Base-by-base conservation (phyloP, 23 tunicate genomes). In the Diplosoma virens region DNA sequence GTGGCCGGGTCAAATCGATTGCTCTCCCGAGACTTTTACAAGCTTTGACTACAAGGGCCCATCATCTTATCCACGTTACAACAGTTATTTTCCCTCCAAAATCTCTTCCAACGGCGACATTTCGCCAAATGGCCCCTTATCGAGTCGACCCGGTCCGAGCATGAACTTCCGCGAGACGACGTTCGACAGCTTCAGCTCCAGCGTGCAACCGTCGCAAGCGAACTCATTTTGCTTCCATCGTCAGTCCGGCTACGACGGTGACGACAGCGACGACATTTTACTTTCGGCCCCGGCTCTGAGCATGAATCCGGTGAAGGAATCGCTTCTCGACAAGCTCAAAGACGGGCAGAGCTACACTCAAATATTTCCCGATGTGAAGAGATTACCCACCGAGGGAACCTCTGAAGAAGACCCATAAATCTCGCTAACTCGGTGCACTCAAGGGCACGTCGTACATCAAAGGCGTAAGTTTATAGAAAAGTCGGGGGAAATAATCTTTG, bases 11-110 rank as follows among this genome's bases (percentile, higher is more conserved):
- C 68, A 33, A 6, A 47, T 48, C 33, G 79, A 71, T 1, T 77
- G 95, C 56, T 25, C 80, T 54, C 86, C 95, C 7, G 95, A 76
- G 20, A 34, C 79, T 22, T 87, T 87, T 37, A 71, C 74, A 47
- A 87, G 95, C 73, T 16, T 81, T 1, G 95, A 87, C 37, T 73
- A 58, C 17, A 55, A 79, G 17, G 78, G n/a, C 2, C 74, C 74
- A 2, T 35, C 74, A 11, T 34, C 21, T 26, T 4, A 55, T n/a
- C 6, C 69, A 3, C 9, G 30, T 5, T 61, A 61, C 69, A 55
- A 25, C 24, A 20, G 63, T 20, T 61, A 27, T 29, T 61, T 27
- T 35, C 6, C 69, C 9, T 29, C 69, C 7, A 61, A 61, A 29
- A 4, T 9, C 5, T 29, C 69, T 6, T 5, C 35, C 6, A 61